Base-by-base conservation (phyloP, 1,140 invertebrate genomes). In the Drosophila ironensis region DNA sequence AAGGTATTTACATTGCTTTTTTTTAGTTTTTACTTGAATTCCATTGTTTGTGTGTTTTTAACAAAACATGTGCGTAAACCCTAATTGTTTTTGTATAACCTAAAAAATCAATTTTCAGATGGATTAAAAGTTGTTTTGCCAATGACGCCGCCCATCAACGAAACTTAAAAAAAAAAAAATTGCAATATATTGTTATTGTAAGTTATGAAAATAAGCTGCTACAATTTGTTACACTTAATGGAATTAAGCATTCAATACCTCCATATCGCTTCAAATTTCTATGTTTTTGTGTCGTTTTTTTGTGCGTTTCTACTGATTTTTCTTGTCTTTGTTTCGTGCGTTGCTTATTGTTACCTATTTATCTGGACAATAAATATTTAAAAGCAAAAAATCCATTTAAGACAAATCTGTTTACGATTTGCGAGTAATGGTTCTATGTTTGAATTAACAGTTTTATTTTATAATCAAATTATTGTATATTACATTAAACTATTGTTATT, bases 21-120 rank as follows among this genome's bases (percentile, higher is more conserved):
- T 2, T 30, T 8, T 30, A 30, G 4, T 30, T 30, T 30, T 30
- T 30, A 30, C 11, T 30, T 30, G 8, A 30, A n/a, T 30, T 30
- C 4, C 9, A n/a, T 30, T 20, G 22, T 16, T 44, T 27, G 12
- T 44, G 41, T 44, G 22, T 44, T 16, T 27, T 44, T 44, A 44
- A 16, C 12, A 27, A 27, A 9, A 44, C 12, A 16, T 25, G 7
- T 44, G 41, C 12, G 12, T 44, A 14, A 16, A 25, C 12, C 22
- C 12, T n/a, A 16, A 42, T 24, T 42, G 11, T 14, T 17, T 3
- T 9, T 17, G 2, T 38, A 17, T 38, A 38, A 9, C 41, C 11
- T 44, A 2, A 46, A 46, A 33, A 20, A 28, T 25, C 27, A 33
- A 47, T 47, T 19, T 47, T 47, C 44, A 47, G 44, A 47, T 19